Evolutionary conservation across 2,113 vertebrate genomes (phyloP).

Genomic region (Hippocampus mohnikei): DNA sequence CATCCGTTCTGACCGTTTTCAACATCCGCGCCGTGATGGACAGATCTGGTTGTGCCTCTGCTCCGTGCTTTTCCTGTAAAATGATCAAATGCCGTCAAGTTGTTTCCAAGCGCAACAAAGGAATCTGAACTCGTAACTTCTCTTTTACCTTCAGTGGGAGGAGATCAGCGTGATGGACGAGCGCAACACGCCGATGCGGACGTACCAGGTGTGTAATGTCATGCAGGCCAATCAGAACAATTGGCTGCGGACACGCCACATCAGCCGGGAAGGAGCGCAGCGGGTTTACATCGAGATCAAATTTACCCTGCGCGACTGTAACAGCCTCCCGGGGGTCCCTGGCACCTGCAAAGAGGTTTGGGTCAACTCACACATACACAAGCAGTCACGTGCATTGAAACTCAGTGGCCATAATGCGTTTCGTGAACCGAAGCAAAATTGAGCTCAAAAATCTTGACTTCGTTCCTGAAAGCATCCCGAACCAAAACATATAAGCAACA

Average conservation of each 20-base stretch:
- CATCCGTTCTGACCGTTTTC: neutral
- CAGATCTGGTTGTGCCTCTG: neutral
- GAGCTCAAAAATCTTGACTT: neutral
- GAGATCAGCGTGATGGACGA: constrained; percentile 84
- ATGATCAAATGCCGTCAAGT: neutral
- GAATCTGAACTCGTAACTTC: neutral
- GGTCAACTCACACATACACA: neutral
- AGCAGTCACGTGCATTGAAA: neutral
- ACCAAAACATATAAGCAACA: no score
- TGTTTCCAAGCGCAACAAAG: neutral
- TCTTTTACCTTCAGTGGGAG: constrained; percentile 72
- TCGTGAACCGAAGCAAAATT: neutral
- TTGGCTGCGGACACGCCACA: constrained; percentile 79
- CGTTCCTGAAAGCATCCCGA: neutral
- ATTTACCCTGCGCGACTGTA: constrained; percentile 82
- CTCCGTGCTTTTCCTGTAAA: neutral
- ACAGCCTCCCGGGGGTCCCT: constrained; percentile 78
- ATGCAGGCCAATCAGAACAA: constrained; percentile 83
- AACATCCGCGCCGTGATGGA: neutral
- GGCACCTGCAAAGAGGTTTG: constrained; percentile 80
- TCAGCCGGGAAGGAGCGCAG: constrained; percentile 75
- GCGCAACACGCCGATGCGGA: constrained; percentile 78
- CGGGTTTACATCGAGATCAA: constrained; percentile 83
- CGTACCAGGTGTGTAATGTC: constrained; percentile 81
- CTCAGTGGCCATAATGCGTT: constrained; percentile 3